phyloP scores from a whole-genome alignment of 2,113 vertebrate genomes.

The Psilopsiagon aymara region DNA sequence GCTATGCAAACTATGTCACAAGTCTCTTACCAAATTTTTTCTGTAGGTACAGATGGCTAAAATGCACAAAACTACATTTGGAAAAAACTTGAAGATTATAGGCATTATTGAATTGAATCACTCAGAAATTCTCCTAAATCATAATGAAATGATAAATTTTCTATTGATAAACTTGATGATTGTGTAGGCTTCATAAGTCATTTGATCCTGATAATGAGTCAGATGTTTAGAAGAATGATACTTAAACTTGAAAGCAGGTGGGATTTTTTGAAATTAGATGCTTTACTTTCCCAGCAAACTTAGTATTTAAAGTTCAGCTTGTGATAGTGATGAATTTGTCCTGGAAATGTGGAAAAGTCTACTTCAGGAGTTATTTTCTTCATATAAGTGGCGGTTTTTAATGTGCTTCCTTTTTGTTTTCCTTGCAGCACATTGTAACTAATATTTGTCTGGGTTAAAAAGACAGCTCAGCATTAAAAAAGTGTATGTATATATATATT shows the following conservation, averaged over 20 bases:
- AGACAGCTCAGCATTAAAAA: conserved; percentile 16
- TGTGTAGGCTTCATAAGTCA: not conserved
- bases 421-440: conserved; percentile 10
- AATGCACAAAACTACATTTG: not conserved
- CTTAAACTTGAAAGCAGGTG: not conserved
- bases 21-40: not conserved
- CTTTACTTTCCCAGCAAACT: not conserved
- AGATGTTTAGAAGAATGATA: not conserved
- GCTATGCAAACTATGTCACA: not conserved
- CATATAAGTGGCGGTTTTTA: conserved; percentile 8
- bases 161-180: not conserved
- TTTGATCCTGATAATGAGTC: not conserved
- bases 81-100: not conserved
- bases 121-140: not conserved
- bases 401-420: conserved; percentile 35
- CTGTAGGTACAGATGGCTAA: not conserved
- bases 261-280: not conserved
- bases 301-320: not conserved
- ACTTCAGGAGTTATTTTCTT: conserved; percentile 17
- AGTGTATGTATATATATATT: not conserved
- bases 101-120: not conserved
- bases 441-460: conserved; percentile 40
- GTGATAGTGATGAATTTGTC: not conserved
- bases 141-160: not conserved
- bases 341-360: not conserved